Base-by-base conservation (phyloP, 2,113 vertebrate species). In the Anhinga rufa region DNA sequence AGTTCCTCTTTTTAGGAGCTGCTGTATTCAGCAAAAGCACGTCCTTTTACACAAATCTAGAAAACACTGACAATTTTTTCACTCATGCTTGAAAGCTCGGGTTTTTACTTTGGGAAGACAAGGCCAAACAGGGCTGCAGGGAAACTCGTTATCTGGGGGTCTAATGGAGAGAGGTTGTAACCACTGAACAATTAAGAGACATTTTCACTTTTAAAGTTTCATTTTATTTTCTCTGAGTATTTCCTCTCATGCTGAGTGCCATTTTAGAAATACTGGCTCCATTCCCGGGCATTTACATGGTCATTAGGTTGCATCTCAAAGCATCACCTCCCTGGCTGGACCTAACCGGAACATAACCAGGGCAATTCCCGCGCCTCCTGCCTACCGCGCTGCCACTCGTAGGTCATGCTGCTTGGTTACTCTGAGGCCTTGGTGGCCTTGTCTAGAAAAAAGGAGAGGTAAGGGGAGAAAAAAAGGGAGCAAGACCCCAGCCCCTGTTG, bases 311-410 rank as follows among this genome's bases (percentile, higher is more conserved):
- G 44, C 44, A 54, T 32, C 83, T 66, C 40, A 44, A 55, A 69
- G 55, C 62, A 65, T 44, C 21, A 29, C 24, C 68, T 71, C 13
- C 0, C 22, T 1, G 1, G 11, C 64, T 7, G 17, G 52, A 55
- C 28, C 2, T 0, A 40, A 9, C 9, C 1, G 3, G 46, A 29
- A 62, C 4, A 8, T 28, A 66, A 17, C 20, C 2, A 0, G 65
- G 70, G 25, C 55, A 52, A 32, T 38, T 66, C 82, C 46, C 51
- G 22, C 8, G 1, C 25, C 57, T 80, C 66, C 65, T 49, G 11
- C 1, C 10, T 9, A 28, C 10, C 2, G 1, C 9, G 3, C 26
- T 28, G 34, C 19, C 48, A 11, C 42, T 44, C 12, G 0, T 10
- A 2, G 1, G 12, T 14, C 74, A 25, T 1, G 2, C 36, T 10